Evolutionary conservation across 1,140 invertebrate genomes (phyloP).

Genomic region (Parasteatoda tepidariorum): DNA sequence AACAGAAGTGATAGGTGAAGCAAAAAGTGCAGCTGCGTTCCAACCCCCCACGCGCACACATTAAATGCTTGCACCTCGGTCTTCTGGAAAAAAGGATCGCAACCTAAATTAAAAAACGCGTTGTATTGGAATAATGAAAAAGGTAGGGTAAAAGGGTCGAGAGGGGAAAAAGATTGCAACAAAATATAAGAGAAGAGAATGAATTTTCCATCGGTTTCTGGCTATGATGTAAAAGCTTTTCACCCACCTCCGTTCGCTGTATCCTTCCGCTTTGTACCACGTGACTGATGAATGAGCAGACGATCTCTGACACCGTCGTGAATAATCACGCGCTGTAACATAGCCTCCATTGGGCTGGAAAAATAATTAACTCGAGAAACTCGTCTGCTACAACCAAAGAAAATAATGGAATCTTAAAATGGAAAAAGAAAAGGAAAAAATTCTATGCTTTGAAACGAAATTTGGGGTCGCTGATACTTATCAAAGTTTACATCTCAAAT

Average conservation of each 20-base stretch:
- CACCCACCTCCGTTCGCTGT: slow-evolving; percentile 3
- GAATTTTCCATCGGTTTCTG: slow-evolving; percentile 37
- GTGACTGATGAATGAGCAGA: slow-evolving; percentile 60
- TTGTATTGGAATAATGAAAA: slow-evolving; percentile 4
- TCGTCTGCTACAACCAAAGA: slow-evolving; percentile 25
- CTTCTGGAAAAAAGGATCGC: too few species aligned
- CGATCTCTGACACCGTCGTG: slow-evolving; percentile 60
- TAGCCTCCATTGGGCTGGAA: slow-evolving; percentile 53
- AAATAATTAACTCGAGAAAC: slow-evolving; percentile 59
- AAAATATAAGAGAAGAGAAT: slow-evolving; percentile 10
- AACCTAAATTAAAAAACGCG: neutral
- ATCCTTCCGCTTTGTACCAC: slow-evolving; percentile 38
- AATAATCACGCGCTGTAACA: slow-evolving; percentile 57
- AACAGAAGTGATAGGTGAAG: neutral
- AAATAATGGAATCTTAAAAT: slow-evolving; percentile 59
- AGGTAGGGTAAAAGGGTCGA: neutral
- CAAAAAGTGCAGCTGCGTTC: neutral
- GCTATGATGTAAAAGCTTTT: slow-evolving; percentile 46
- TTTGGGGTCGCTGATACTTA: slow-evolving; percentile 31
- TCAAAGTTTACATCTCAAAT: neutral
- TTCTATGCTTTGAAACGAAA: slow-evolving; percentile 17
- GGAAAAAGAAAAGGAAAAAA: slow-evolving; percentile 1
- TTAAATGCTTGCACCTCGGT: too few species aligned
- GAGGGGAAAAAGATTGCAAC: neutral
- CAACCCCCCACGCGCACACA: too few species aligned